Conservation (phyloP, 1,140 invertebrate species). For the Philotrypesis tridentata region DNA sequence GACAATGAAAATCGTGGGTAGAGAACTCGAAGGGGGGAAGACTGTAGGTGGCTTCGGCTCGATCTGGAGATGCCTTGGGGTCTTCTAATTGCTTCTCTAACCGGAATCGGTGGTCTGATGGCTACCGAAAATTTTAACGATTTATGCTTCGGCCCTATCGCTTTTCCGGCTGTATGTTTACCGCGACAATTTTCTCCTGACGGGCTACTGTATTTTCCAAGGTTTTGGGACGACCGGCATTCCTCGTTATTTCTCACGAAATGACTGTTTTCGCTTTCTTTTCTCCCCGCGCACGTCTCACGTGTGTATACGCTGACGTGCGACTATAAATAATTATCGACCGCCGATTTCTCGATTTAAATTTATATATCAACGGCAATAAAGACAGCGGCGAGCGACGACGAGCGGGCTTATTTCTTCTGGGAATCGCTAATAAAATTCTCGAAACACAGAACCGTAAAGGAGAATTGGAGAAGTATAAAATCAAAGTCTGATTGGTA, state of each 20-base stretch:
- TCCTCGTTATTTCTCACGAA: background rate
- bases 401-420: conserved; percentile 24
- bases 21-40: background rate
- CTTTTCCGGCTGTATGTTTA: background rate
- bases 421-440: conserved; percentile 45
- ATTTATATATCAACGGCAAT: background rate
- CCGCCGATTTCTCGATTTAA: background rate
- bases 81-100: background rate
- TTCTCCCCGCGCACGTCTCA: background rate
- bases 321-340: background rate
- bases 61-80: too few species aligned
- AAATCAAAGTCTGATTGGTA: conserved; percentile 45
- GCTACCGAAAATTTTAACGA: conserved; percentile 9
- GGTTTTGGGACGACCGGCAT: background rate
- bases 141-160: background rate
- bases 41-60: background rate
- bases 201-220: background rate
- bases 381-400: too few species aligned
- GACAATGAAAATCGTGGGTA: conserved; percentile 30
- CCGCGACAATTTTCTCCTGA: background rate
- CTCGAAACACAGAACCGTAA: conserved; percentile 33
- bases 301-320: too few species aligned
- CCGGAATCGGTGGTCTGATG: background rate
- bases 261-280: background rate
- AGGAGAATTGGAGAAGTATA: conserved; percentile 24